Conservation (phyloP, 2,797 vertebrate genomes). For the Passerculus sandwichensis region DNA sequence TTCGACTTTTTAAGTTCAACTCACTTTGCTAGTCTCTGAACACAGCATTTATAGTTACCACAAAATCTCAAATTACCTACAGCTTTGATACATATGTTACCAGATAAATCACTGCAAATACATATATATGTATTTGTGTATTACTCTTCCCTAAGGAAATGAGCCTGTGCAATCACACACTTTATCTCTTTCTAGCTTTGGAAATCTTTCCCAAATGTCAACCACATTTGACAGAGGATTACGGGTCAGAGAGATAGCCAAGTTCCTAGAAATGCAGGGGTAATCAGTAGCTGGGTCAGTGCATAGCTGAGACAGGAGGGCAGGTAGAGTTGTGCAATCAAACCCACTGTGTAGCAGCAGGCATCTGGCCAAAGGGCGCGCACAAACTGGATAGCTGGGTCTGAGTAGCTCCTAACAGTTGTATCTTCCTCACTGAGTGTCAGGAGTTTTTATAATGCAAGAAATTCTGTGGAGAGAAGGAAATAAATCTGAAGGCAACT, state of each 20-base stretch:
- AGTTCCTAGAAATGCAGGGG: background rate
- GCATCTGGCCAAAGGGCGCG: background rate
- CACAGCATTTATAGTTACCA: background rate
- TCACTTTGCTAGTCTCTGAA: conserved; percentile 33
- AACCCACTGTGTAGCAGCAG: background rate
- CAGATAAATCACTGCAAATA: conserved; percentile 60
- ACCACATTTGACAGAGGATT: background rate
- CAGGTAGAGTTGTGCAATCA: background rate
- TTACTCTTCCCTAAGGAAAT: conserved; percentile 56
- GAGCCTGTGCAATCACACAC: background rate
- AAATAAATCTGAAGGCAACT: background rate
- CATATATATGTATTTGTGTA: background rate
- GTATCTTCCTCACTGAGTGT: background rate
- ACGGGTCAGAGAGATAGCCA: background rate
- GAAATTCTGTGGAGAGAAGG: background rate
- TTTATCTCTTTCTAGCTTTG: conserved; percentile 22
- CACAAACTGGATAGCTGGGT: accelerated
- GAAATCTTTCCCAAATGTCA: conserved; percentile 38
- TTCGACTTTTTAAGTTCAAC: conserved; percentile 23
- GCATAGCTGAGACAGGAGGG: background rate
- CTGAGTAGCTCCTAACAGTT: background rate
- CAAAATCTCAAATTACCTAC: conserved; percentile 63
- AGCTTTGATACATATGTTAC: conserved; percentile 55
- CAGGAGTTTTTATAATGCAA: background rate
- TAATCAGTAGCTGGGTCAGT: background rate